Percentiles rank a stretch among this genome's conserved stretches.
phyloP scores from a whole-genome alignment of 2,888 invertebrate species.

The Sphaeridia pumilis region DNA sequence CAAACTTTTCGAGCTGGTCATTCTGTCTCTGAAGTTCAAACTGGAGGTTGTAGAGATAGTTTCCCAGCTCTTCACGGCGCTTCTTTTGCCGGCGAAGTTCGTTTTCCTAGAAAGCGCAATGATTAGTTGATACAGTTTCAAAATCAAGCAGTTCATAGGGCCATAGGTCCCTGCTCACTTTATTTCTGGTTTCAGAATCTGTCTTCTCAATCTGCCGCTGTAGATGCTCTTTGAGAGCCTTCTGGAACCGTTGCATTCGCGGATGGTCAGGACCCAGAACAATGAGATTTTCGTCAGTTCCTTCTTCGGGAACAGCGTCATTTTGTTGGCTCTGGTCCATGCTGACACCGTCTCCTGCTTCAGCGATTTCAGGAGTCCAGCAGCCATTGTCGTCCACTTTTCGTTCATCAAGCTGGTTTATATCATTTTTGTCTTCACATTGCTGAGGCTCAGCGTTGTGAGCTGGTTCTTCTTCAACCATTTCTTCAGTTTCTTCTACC shows the following conservation, averaged over 20 bases:
- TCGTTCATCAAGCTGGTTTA: not conserved
- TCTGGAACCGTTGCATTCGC: conserved; percentile 60
- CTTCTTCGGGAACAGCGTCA: too few relatives aligned
- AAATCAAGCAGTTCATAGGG: too few relatives aligned
- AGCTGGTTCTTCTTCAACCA: conserved; percentile 3
- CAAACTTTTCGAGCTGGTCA: conserved; percentile 48
- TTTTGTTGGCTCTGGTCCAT: too few relatives aligned
- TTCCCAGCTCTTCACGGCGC: conserved; percentile 49
- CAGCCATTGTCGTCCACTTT: not conserved
- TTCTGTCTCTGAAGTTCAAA: conserved; percentile 49
- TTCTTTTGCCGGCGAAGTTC: conserved; percentile 44
- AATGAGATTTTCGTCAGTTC: conserved; percentile 39
- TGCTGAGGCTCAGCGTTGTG: too few relatives aligned
- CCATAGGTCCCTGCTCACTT: conserved; percentile 43
- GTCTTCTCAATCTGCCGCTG: conserved; percentile 53
- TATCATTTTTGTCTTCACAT: not conserved
- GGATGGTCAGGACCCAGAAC: conserved; percentile 61
- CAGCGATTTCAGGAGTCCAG: too few relatives aligned
- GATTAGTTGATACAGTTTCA: too few relatives aligned
- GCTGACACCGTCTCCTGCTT: too few relatives aligned
- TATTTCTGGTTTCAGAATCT: conserved; percentile 53
- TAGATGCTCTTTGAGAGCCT: conserved; percentile 54
- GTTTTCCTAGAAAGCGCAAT: conserved; percentile 42
- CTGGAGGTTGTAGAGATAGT: conserved; percentile 50
- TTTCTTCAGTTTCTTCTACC: too few relatives aligned